Evolutionary conservation across 2,113 vertebrate species (phyloP).

Genomic region (Macquaria ambigua): DNA sequence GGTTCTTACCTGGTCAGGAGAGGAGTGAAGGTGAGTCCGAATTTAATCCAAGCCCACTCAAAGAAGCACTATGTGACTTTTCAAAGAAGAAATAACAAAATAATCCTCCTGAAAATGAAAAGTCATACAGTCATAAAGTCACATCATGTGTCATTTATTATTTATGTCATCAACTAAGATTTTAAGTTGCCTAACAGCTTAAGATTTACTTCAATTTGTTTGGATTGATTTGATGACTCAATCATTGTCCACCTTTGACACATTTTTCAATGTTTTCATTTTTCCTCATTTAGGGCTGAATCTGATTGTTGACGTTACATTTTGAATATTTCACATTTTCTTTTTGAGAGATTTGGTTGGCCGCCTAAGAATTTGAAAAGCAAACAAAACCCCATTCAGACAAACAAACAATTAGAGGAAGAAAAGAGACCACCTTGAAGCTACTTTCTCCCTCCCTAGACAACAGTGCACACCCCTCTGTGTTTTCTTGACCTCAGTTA

Average conservation of each 20-base stretch:
- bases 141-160: background rate
- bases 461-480: conserved; percentile 30
- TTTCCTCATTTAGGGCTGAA: background rate
- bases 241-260: background rate
- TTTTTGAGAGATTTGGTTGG: background rate
- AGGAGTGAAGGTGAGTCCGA: background rate
- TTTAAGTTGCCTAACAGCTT: background rate
- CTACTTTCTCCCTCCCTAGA: background rate
- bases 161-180: background rate
- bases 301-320: background rate
- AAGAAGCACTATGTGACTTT: background rate
- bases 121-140: background rate
- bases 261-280: background rate
- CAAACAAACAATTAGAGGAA: conserved; percentile 11
- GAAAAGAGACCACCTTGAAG: conserved; percentile 13
- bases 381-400: conserved; percentile 6
- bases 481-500: conserved; percentile 64
- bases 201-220: background rate
- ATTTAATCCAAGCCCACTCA: background rate
- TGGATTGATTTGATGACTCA: background rate
- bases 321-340: background rate
- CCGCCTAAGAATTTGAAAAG: background rate
- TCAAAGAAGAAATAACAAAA: background rate
- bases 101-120: background rate
- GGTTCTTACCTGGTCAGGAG: conserved; percentile 81